These are phyloP conservation scores for Homarus gammarus DNA, from an alignment of 2,888 invertebrate genomes.

Conservation along the genomic window DNA sequence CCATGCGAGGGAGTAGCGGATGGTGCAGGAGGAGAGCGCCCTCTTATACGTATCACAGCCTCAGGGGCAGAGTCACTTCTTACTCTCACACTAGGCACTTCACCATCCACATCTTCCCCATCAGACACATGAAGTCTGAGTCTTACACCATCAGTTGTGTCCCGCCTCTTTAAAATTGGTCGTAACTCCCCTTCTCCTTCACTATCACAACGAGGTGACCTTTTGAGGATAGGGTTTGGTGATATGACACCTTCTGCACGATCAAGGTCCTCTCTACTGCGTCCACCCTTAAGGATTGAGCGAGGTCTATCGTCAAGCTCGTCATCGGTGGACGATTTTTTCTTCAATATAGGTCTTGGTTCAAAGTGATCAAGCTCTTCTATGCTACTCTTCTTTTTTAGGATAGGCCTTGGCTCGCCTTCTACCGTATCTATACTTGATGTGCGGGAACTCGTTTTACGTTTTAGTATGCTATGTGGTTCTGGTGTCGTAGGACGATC, in stretches of 20 bases:
- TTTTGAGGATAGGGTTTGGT: constrained; percentile 76
- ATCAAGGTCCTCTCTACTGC: constrained; percentile 81
- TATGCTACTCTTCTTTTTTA: constrained; percentile 89
- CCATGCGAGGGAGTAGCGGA: constrained; percentile 60
- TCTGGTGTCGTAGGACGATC: constrained; percentile 83
- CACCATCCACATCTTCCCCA: constrained; percentile 67
- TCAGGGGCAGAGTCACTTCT: constrained; percentile 75
- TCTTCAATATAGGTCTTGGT: constrained; percentile 88
- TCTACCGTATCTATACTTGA: constrained; percentile 80
- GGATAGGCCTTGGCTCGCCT: constrained; percentile 83
- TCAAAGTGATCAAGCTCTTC: constrained; percentile 81
- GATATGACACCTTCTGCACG: constrained; percentile 64
- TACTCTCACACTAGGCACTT: constrained; percentile 58
- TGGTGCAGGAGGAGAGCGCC: constrained; percentile 68
- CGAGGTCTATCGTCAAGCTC: constrained; percentile 85
- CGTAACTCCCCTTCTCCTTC: constrained; percentile 73
- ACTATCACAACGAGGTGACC: constrained; percentile 67
- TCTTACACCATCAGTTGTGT: constrained; percentile 75
- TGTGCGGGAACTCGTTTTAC: constrained; percentile 83
- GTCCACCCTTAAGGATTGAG: constrained; percentile 87
- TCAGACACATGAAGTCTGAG: constrained; percentile 67
- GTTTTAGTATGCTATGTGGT: constrained; percentile 85
- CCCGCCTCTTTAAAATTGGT: constrained; percentile 74
- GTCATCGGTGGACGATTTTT: constrained; percentile 89
- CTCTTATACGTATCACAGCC: constrained; percentile 61